Evolutionary conservation across 2,888 invertebrate genomes (phyloP), one percentile per base, ranked within the genome.

Genomic region (Diogma glabrata): DNA sequence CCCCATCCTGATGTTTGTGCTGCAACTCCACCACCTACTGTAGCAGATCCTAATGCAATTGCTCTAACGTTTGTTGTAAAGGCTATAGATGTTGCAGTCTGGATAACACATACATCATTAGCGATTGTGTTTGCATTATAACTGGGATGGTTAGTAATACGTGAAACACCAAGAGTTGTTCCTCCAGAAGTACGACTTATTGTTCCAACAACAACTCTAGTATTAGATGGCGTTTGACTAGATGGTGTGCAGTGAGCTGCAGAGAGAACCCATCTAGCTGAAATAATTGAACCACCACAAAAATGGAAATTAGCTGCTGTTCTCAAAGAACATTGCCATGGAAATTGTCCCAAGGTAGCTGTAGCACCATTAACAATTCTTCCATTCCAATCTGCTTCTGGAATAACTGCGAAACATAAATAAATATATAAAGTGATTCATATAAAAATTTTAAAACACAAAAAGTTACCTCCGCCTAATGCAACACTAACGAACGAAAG

Each of bases 1-100:
- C 53, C 53, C 53, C 53, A 55, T 3, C 53, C 53, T 16, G 46
- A 38, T 22, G 45, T 49, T n/a, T 28, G 33, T 4, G 52, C 47
- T 3, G 19, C 45, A 19, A 26, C 47, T 17, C 47, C 47, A 16
- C 38, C 52, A n/a, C 30, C 33, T 7, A 17, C n/a, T 17, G 20
- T 3, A 2, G 40, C 12, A 20, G 20, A 2, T 10, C 46, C 55
- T 19, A 51, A 30, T 33, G 33, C 7, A 28, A 53, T 51, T 20
- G 51, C 19, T n/a, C 14, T 23, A 30, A 53, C 52, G 12, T 14
- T 12, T 10, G 49, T 33, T 7, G n/a, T 52, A 33, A 45, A 52
- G 16, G 28, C 17, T 14, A 55, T 51, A 14, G 33, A 16, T 14
- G 40, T 24, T 30, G 19, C 19, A 5, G 50, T 50, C 33, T 50